Percentiles rank a stretch among this genome's conserved stretches.
These are phyloP conservation scores for Syrista parreyssii DNA, from an alignment of 2,888 invertebrate genomes.

Conservation along the genomic window DNA sequence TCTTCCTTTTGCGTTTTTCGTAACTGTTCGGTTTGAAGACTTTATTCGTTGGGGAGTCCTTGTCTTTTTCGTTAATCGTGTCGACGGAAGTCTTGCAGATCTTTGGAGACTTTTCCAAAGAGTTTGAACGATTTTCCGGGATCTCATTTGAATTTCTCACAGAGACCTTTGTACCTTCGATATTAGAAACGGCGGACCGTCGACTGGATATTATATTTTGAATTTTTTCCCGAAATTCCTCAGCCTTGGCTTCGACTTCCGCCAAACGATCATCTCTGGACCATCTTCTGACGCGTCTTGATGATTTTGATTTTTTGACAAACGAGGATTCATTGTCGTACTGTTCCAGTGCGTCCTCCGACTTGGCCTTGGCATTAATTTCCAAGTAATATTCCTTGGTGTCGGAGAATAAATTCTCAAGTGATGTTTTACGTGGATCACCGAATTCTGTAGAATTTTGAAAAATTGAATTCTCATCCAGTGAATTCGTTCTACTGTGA, in stretches of 20 bases:
- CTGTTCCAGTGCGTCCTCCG: conserved; percentile 42
- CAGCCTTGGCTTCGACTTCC: conserved; percentile 42
- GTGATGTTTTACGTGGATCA: conserved; percentile 35
- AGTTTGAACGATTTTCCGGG: neutral
- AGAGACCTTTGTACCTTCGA: conserved; percentile 23
- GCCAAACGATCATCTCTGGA: conserved; percentile 21
- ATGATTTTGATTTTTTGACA: conserved; percentile 10
- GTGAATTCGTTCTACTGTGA: conserved; percentile 47
- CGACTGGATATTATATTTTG: conserved; percentile 40
- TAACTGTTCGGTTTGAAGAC: conserved; percentile 22
- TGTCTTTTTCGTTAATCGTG: conserved; percentile 23
- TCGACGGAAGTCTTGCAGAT: conserved; percentile 6
- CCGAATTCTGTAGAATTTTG: conserved; percentile 20
- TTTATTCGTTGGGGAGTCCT: conserved; percentile 20
- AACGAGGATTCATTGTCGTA: conserved; percentile 18
- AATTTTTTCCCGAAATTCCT: conserved; percentile 44
- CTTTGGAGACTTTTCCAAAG: conserved; percentile 12
- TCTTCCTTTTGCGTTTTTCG: conserved; percentile 50
- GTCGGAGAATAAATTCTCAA: conserved; percentile 39
- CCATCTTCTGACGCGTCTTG: conserved; percentile 7
- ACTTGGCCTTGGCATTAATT: conserved; percentile 39
- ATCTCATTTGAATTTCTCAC: conserved; percentile 12
- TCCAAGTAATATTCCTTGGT: conserved; percentile 25
- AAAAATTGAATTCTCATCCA: conserved; percentile 48
- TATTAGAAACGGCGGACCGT: conserved; percentile 20